Evolutionary conservation across 2,797 vertebrate genomes (phyloP).

Genomic region (Molossus molossus): DNA sequence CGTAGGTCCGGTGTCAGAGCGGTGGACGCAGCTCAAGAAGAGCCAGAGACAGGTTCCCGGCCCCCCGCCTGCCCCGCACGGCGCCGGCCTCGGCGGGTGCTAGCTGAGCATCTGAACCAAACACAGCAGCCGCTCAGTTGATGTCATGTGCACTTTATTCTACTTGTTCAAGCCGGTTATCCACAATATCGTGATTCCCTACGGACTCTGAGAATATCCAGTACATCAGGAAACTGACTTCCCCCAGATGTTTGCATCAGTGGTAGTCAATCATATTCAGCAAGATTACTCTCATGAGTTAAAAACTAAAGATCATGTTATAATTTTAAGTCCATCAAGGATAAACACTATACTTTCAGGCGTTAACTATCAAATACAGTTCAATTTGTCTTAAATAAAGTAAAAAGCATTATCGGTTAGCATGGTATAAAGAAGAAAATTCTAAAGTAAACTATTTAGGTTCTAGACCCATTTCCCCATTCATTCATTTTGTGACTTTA

Average conservation of each 20-base stretch:
- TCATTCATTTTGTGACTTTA: background rate
- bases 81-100: fast-evolving
- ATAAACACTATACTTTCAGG: background rate
- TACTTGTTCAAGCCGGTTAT: fast-evolving
- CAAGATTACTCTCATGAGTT: background rate
- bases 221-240: background rate
- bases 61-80: fast-evolving
- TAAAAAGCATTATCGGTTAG: background rate
- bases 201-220: background rate
- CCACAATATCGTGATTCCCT: fast-evolving
- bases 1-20: fast-evolving
- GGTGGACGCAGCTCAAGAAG: fast-evolving
- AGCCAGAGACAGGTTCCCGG: fast-evolving
- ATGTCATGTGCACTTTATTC: background rate
- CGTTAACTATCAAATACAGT: background rate
- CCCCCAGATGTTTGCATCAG: background rate
- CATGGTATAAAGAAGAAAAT: background rate
- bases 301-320: background rate
- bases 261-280: background rate
- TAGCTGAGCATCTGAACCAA: fast-evolving
- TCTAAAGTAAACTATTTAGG: background rate
- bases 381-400: background rate
- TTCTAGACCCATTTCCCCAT: background rate
- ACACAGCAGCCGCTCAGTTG: background rate
- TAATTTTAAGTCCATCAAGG: background rate